Evolutionary conservation across 1,140 invertebrate genomes (phyloP).

Genomic region (Ips nitidus): DNA sequence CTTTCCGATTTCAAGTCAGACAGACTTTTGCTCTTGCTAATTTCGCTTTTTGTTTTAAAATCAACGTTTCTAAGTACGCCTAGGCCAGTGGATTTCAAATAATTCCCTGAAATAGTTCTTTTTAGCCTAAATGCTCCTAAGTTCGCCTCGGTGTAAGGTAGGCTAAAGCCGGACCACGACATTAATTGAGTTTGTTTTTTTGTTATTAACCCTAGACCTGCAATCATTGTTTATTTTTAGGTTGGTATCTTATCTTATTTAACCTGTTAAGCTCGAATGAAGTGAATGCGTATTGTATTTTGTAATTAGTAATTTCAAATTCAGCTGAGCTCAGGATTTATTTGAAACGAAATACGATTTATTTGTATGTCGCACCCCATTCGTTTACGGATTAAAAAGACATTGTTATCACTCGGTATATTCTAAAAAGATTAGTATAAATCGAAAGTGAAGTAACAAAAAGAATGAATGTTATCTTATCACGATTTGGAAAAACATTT

Average conservation of each 20-base stretch:
- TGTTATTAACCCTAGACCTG: conserved; percentile 30
- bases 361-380: too few relatives aligned
- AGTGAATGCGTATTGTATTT: neutral
- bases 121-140: conserved; percentile 27
- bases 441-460: too few relatives aligned
- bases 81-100: conserved; percentile 20
- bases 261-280: neutral
- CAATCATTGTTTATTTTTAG: conserved; percentile 33
- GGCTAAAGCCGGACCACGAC: conserved; percentile 14
- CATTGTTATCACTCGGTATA: too few relatives aligned
- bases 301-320: too few relatives aligned
- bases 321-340: too few relatives aligned
- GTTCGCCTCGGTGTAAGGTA: conserved; percentile 22
- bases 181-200: conserved; percentile 22
- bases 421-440: too few relatives aligned
- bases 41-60: conserved; percentile 14
- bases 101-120: conserved; percentile 30
- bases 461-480: too few relatives aligned
- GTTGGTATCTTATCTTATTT: conserved; percentile 25
- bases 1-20: conserved; percentile 18
- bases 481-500: too few relatives aligned
- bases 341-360: too few relatives aligned
- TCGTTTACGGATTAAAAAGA: too few relatives aligned
- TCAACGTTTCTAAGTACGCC: conserved; percentile 19
- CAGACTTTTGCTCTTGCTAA: conserved; percentile 25